phyloP scores from a whole-genome alignment of 1,140 invertebrate species.

The Tetramorium simillimum region DNA sequence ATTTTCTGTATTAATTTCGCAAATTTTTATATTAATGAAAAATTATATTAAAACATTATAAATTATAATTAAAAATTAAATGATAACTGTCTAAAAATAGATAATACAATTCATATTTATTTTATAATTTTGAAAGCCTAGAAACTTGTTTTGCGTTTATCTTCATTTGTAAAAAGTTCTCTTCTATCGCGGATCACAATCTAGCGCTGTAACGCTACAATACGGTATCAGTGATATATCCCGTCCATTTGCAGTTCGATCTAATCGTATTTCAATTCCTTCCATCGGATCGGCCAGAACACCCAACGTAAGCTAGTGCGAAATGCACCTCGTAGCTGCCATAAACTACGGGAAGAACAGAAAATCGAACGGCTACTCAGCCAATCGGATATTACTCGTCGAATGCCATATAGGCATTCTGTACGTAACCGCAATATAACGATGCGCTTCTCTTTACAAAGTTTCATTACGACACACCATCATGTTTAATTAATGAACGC shows the following conservation, averaged over 20 bases:
- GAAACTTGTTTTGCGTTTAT: not conserved
- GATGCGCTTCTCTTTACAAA: constrained; percentile 11
- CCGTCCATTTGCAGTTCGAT: constrained; percentile 50
- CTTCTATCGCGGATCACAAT: constrained; percentile 23
- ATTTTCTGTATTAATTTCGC: not conserved
- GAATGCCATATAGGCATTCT: not conserved
- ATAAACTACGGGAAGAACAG: constrained; percentile 43
- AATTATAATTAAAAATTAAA: not conserved
- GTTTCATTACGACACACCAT: constrained; percentile 8
- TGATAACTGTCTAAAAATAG: not conserved
- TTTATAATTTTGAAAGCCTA: not conserved
- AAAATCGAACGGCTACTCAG: constrained; percentile 41
- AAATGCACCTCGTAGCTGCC: constrained; percentile 48
- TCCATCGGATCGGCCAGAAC: constrained; percentile 28
- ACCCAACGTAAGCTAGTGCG: constrained; percentile 34
- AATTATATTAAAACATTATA: no score
- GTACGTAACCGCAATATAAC: not conserved
- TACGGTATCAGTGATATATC: constrained; percentile 47
- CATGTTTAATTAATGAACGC: constrained; percentile 24
- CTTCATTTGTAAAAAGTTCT: constrained; percentile 19
- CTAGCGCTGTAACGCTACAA: not conserved
- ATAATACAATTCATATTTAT: not conserved
- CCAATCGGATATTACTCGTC: constrained; percentile 35
- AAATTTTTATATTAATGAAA: not conserved
- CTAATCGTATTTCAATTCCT: constrained; percentile 59